phyloP scores from a whole-genome alignment of 2,797 vertebrate species.

The Borostomias antarcticus region DNA sequence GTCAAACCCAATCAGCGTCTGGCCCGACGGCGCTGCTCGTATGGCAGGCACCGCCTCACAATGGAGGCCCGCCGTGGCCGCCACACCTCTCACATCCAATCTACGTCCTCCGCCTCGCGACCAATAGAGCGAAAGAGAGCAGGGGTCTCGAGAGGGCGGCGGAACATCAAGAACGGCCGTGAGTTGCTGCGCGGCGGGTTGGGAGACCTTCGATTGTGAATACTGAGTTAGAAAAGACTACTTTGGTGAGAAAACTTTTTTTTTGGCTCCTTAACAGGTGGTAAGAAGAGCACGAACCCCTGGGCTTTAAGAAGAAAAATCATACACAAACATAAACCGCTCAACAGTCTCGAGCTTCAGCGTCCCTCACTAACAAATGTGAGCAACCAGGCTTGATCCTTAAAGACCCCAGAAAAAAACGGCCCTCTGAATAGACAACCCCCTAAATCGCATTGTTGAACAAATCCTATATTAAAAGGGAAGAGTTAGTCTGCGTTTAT shows the following conservation, averaged over 20 bases:
- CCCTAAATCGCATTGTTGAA: slow-evolving; percentile 94
- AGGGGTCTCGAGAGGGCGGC: slow-evolving; percentile 16
- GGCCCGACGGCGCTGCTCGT: slow-evolving; percentile 65
- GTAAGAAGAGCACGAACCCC: slow-evolving; percentile 43
- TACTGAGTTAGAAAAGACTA: neutral
- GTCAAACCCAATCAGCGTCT: slow-evolving; percentile 98
- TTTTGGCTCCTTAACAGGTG: slow-evolving; percentile 24
- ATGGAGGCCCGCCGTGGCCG: slow-evolving; percentile 80
- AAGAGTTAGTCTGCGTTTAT: slow-evolving; percentile 97
- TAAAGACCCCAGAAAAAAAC: slow-evolving; percentile 71
- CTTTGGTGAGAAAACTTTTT: neutral
- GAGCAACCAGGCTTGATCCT: slow-evolving; percentile 75
- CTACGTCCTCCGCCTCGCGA: slow-evolving; percentile 82
- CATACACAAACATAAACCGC: slow-evolving; percentile 67
- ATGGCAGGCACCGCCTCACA: slow-evolving; percentile 81
- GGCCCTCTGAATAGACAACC: slow-evolving; percentile 89
- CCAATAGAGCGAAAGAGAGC: slow-evolving; percentile 24
- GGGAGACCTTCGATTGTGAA: neutral
- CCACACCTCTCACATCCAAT: slow-evolving; percentile 99
- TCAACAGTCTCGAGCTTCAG: slow-evolving; percentile 55
- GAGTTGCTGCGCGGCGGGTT: neutral
- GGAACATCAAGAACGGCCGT: neutral
- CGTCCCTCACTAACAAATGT: slow-evolving; percentile 67
- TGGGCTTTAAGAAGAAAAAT: slow-evolving; percentile 38
- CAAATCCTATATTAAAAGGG: slow-evolving; percentile 93